phyloP scores from a whole-genome alignment of 2,888 invertebrate species.

The Sesamia inferens region DNA sequence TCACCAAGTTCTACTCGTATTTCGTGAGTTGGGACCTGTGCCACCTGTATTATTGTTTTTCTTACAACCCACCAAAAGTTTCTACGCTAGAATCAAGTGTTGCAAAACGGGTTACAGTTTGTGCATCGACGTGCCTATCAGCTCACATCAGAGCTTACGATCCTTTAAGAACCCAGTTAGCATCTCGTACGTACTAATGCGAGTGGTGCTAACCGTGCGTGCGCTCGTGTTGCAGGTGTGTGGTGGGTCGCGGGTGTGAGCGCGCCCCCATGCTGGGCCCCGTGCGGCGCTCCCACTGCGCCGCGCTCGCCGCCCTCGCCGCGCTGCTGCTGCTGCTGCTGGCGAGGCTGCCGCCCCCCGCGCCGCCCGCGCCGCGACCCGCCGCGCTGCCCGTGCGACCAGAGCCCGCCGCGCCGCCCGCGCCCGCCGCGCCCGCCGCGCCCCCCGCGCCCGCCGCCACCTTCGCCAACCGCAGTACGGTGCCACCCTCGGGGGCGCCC shows the following conservation, averaged over 20 bases:
- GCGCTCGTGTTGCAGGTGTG: conserved; percentile 40
- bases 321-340: conserved; percentile 81
- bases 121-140: no score
- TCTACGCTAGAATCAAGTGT: no score
- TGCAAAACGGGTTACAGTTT: neutral
- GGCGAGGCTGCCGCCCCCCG: conserved; percentile 67
- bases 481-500: conserved; percentile 59
- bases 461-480: conserved; percentile 1
- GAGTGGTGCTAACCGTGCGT: neutral
- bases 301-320: conserved; percentile 74
- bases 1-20: no score
- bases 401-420: no score
- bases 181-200: neutral
- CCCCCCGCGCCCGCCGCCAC: neutral
- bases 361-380: conserved; percentile 55
- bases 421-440: conserved; percentile 53
- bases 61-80: no score
- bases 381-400: conserved; percentile 47
- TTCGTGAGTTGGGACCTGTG: no score
- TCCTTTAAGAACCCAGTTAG: neutral
- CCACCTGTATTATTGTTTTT: no score
- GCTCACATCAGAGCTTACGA: neutral
- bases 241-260: conserved; percentile 63
- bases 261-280: conserved; percentile 71
- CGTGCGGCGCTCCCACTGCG: conserved; percentile 79